Conservation (phyloP, 1,140 invertebrate species). For the Saccostrea echinata region DNA sequence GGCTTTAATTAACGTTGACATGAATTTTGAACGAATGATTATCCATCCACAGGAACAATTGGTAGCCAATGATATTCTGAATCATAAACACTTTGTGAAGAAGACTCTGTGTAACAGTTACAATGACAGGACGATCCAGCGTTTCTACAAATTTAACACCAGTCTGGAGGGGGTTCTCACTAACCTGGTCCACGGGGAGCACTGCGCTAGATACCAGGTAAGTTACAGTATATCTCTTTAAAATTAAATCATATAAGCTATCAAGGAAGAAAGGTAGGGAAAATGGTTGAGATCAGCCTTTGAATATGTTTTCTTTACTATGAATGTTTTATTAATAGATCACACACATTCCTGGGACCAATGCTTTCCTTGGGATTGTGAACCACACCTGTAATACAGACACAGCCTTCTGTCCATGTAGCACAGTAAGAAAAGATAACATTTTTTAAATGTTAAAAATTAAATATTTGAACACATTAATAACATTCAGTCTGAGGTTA, state of each 20-base stretch:
- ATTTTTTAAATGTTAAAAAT: neutral
- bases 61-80: constrained; percentile 93
- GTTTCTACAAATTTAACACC: constrained; percentile 86
- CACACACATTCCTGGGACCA: constrained; percentile 89
- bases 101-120: constrained; percentile 89
- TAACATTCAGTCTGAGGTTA: neutral
- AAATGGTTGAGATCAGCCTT: too few relatives aligned
- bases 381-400: constrained; percentile 90
- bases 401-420: constrained; percentile 94
- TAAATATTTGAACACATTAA: neutral
- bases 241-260: neutral
- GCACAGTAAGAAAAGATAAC: constrained; percentile 84
- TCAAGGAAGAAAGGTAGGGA: neutral
- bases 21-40: constrained; percentile 1
- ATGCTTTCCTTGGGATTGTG: constrained; percentile 92
- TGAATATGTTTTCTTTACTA: neutral
- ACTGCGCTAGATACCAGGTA: constrained; percentile 90
- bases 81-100: constrained; percentile 89
- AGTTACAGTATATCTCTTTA: constrained; percentile 10
- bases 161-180: constrained; percentile 87
- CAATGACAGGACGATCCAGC: constrained; percentile 80
- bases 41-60: constrained; percentile 84
- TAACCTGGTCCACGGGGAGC: constrained; percentile 92
- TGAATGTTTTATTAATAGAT: constrained; percentile 82
- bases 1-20: neutral